A percentile compares a stretch with the other conserved stretches of the same genome.
Conservation (phyloP, 2,888 invertebrate species). For the Drosophila kanekoi region DNA sequence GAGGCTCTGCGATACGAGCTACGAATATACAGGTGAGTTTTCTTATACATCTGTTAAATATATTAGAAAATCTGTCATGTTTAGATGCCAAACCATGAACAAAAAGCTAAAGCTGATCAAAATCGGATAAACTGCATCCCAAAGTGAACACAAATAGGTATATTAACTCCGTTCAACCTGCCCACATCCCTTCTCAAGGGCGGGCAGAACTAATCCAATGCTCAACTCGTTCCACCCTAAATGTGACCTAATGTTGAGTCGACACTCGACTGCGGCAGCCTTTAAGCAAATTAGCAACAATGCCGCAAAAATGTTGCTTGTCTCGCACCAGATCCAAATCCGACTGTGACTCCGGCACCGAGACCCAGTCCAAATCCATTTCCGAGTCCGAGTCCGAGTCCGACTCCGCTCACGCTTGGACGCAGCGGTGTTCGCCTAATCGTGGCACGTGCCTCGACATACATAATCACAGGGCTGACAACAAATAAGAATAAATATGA, state of each 20-base stretch:
- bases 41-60: too few relatives aligned
- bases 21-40: not conserved
- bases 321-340: constrained; percentile 17
- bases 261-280: constrained; percentile 47
- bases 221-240: constrained; percentile 21
- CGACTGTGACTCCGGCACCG: constrained; percentile 11
- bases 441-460: constrained; percentile 79
- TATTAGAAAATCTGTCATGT: too few relatives aligned
- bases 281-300: constrained; percentile 76
- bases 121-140: not conserved
- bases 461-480: constrained; percentile 73
- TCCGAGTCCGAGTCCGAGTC: constrained; percentile 5
- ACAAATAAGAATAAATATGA: constrained; percentile 33
- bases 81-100: too few relatives aligned
- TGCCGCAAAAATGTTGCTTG: constrained; percentile 60
- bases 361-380: not conserved
- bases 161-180: constrained; percentile 8
- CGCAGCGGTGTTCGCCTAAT: constrained; percentile 73
- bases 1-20: not conserved
- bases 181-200: not conserved
- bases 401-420: constrained; percentile 66
- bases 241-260: constrained; percentile 13
- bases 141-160: not conserved
- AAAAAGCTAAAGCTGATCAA: too few relatives aligned
- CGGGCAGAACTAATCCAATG: not conserved